Evolutionary conservation across 2,888 invertebrate genomes (phyloP).

Genomic region (Frankliniella fusca): DNA sequence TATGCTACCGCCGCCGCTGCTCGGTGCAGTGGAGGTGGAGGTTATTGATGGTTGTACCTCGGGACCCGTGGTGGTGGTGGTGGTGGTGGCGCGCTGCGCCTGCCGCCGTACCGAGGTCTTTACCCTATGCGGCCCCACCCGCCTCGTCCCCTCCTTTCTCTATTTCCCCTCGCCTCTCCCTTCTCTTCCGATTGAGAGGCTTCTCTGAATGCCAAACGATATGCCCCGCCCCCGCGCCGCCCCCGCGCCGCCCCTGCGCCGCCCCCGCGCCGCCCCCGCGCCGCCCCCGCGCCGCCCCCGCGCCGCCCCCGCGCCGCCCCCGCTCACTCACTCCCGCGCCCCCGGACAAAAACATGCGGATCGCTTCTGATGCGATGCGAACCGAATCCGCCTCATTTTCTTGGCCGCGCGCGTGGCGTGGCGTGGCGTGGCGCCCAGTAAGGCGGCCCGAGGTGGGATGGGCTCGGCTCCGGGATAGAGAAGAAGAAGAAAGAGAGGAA

Average conservation of each 20-base stretch:
- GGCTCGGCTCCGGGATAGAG: neutral
- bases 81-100: neutral
- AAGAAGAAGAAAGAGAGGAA: neutral
- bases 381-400: conserved; percentile 13
- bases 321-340: neutral
- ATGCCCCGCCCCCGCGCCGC: neutral
- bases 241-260: neutral
- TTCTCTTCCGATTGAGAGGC: conserved; percentile 8
- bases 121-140: conserved; percentile 1
- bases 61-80: neutral
- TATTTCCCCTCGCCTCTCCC: neutral
- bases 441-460: neutral
- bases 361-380: conserved; percentile 22
- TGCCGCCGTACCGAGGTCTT: neutral
- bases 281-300: neutral
- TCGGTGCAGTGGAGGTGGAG: conserved; percentile 4
- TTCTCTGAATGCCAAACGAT: conserved; percentile 14
- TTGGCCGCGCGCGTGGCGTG: neutral
- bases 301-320: neutral
- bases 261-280: neutral
- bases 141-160: neutral
- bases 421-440: neutral
- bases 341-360: conserved; percentile 14
- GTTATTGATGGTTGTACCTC: conserved; percentile 24
- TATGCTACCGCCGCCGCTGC: neutral